Conservation (phyloP, 64 coral and sea anemone genomes). For the Astreopora myriophthalma region DNA sequence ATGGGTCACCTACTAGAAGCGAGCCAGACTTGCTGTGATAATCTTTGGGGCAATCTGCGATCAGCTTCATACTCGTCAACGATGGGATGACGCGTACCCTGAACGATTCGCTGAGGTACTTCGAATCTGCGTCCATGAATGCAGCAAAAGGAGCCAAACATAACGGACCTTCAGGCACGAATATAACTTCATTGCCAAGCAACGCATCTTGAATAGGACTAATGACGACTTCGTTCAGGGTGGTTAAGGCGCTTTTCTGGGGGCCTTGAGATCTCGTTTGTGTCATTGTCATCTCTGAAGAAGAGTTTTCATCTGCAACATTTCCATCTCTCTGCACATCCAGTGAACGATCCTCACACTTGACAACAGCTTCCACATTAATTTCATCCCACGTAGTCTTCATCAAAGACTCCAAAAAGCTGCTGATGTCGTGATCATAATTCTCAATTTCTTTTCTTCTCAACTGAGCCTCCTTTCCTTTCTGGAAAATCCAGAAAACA, state of each 20-base stretch:
- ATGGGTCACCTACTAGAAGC: slow-evolving; percentile 15
- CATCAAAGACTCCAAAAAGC: background rate
- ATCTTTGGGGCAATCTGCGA: background rate
- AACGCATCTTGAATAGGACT: background rate
- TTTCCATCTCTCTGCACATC: background rate
- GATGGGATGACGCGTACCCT: slow-evolving; percentile 26
- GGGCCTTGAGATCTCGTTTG: background rate
- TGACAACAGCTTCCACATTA: background rate
- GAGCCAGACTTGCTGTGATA: background rate
- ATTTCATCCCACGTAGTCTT: background rate
- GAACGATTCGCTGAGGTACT: background rate
- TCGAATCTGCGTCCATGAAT: background rate
- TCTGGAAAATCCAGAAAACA: background rate
- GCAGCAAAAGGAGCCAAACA: slow-evolving; percentile 22
- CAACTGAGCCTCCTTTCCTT: background rate
- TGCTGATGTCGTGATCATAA: background rate
- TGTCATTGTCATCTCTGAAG: background rate
- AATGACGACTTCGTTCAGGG: background rate
- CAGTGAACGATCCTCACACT: background rate
- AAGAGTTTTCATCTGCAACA: background rate
- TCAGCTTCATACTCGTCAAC: background rate
- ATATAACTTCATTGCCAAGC: background rate
- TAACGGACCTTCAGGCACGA: slow-evolving; percentile 3
- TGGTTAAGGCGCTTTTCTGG: background rate
- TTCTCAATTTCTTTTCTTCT: background rate